Evolutionary conservation across 2,113 vertebrate species (phyloP).

Genomic region (Bujurquina vittata): DNA sequence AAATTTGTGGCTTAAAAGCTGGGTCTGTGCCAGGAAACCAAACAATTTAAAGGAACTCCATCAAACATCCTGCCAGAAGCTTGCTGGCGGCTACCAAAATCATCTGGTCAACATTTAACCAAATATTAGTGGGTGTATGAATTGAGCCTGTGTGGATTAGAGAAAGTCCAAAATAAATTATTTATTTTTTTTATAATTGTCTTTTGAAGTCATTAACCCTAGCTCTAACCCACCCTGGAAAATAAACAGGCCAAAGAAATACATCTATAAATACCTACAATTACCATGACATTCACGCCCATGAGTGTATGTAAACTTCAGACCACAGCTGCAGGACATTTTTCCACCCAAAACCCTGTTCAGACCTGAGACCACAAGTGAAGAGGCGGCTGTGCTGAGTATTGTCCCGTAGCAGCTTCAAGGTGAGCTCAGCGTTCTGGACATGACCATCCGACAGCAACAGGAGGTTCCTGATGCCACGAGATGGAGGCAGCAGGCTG

Average conservation of each 20-base stretch:
- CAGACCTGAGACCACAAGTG: conserved; percentile 86
- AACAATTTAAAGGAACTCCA: too few relatives aligned
- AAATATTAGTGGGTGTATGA: too few relatives aligned
- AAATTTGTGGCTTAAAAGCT: background rate
- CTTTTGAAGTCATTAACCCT: background rate
- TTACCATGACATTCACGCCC: background rate
- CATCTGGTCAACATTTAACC: too few relatives aligned
- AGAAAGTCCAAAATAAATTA: too few relatives aligned
- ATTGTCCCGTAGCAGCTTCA: conserved; percentile 81
- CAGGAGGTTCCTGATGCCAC: conserved; percentile 82
- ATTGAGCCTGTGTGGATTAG: too few relatives aligned
- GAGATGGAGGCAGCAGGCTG: conserved; percentile 82
- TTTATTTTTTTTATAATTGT: background rate
- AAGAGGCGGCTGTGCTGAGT: conserved; percentile 85
- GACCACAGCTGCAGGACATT: background rate
- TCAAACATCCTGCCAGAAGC: too few relatives aligned
- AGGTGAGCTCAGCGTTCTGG: conserved; percentile 80
- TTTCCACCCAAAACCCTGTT: background rate
- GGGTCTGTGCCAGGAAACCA: too few relatives aligned
- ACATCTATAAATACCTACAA: background rate
- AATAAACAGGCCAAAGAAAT: background rate
- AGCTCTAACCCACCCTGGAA: background rate
- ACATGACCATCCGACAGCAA: conserved; percentile 89
- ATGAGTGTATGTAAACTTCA: background rate
- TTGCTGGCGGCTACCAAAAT: too few relatives aligned